A percentile compares a stretch with the other conserved stretches of the same genome.
These are phyloP conservation scores for Varanus komodoensis DNA, from an alignment of 2,113 vertebrate species.

Conservation along the genomic window DNA sequence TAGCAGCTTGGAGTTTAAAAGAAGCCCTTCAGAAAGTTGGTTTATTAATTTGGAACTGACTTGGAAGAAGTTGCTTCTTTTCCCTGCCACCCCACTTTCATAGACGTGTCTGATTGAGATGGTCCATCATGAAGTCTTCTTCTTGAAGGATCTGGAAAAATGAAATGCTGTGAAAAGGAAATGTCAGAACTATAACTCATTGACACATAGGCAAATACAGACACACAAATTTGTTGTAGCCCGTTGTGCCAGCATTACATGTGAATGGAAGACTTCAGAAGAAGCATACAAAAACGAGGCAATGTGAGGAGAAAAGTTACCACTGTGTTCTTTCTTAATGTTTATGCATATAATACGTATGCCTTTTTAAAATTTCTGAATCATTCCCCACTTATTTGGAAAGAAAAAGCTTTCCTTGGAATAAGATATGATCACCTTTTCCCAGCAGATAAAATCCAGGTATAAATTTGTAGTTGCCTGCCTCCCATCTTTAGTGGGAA, in stretches of 20 bases:
- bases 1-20: not conserved
- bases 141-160: not conserved
- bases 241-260: not conserved
- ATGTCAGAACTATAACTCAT: not conserved
- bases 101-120: too few relatives aligned
- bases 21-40: not conserved
- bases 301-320: not conserved
- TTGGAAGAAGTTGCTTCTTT: not conserved
- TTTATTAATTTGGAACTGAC: too few relatives aligned
- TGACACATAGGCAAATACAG: not conserved
- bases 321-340: not conserved
- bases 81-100: not conserved
- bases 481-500: too few relatives aligned
- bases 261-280: not conserved
- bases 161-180: not conserved
- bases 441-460: constrained; percentile 55
- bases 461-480: constrained; percentile 32
- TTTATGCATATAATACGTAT: not conserved
- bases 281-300: not conserved
- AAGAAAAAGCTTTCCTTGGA: constrained; percentile 55
- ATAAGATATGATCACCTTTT: constrained; percentile 60
- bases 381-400: constrained; percentile 56
- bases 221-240: not conserved
- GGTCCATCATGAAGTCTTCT: too few relatives aligned
- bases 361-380: not conserved